Evolutionary conservation across 1,140 invertebrate genomes (phyloP).

Genomic region (Drosophila asahinai): DNA sequence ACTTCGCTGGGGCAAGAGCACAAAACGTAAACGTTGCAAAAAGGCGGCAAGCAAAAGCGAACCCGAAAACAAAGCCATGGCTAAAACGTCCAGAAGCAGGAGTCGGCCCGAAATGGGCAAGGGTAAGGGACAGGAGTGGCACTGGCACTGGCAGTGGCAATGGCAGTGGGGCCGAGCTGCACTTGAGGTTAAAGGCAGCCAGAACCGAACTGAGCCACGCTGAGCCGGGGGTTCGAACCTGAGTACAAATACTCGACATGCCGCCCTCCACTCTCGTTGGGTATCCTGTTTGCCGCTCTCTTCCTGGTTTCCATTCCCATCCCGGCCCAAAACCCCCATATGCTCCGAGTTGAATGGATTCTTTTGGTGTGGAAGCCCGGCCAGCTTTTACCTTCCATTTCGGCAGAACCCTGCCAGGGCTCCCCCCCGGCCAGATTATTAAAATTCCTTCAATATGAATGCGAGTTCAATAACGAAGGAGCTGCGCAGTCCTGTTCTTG

Average conservation of each 20-base stretch:
- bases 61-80: slow-evolving; percentile 78
- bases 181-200: slow-evolving; percentile 66
- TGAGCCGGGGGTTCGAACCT: slow-evolving; percentile 34
- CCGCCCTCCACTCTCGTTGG: slow-evolving; percentile 33
- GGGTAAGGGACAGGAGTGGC: neutral
- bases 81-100: slow-evolving; percentile 63
- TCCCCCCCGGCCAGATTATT: slow-evolving; percentile 34
- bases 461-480: slow-evolving; percentile 34
- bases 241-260: slow-evolving; percentile 62
- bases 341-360: slow-evolving; percentile 64
- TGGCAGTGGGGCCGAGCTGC: slow-evolving; percentile 43
- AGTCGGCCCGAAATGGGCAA: slow-evolving; percentile 22
- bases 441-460: slow-evolving; percentile 49
- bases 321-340: slow-evolving; percentile 24
- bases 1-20: slow-evolving; percentile 65
- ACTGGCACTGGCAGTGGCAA: slow-evolving; percentile 20
- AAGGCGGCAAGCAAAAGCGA: slow-evolving; percentile 72
- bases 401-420: slow-evolving; percentile 17
- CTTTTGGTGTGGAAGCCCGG: slow-evolving; percentile 19
- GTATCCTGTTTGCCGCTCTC: slow-evolving; percentile 40
- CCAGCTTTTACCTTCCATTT: slow-evolving; percentile 15
- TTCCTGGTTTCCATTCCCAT: neutral
- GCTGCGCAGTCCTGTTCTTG: neutral
- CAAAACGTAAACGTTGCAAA: slow-evolving; percentile 78
- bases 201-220: slow-evolving; percentile 11